These are phyloP conservation scores for Steinernema scapterisci DNA, from an alignment of 2,888 invertebrate species.

Conservation along the genomic window DNA sequence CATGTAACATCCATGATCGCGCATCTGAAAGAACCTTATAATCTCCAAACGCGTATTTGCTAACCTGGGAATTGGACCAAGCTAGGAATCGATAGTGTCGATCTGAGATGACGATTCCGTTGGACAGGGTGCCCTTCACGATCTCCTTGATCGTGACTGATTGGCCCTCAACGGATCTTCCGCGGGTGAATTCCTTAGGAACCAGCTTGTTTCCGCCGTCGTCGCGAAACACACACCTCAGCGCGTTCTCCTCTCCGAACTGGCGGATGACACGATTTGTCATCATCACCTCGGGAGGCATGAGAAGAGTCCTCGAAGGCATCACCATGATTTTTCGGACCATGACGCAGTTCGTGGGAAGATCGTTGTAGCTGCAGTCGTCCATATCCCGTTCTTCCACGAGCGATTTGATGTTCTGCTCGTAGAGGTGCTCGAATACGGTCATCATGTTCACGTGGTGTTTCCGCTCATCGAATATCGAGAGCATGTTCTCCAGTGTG, in stretches of 20 bases:
- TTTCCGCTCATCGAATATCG: slow-evolving; percentile 52
- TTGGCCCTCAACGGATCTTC: not conserved
- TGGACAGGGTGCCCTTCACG: slow-evolving; percentile 46
- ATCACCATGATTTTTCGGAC: slow-evolving; percentile 51
- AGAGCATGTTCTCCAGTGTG: slow-evolving; percentile 52
- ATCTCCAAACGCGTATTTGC: not conserved
- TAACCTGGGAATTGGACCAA: slow-evolving; percentile 65
- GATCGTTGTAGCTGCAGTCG: slow-evolving; percentile 29
- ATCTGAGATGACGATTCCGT: slow-evolving; percentile 46
- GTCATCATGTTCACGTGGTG: slow-evolving; percentile 39
- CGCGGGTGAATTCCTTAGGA: slow-evolving; percentile 41
- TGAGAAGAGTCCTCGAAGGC: slow-evolving; percentile 48
- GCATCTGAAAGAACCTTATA: slow-evolving; percentile 43
- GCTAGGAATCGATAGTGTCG: slow-evolving; percentile 58
- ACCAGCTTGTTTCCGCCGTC: slow-evolving; percentile 49
- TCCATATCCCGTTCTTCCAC: slow-evolving; percentile 23
- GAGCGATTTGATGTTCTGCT: slow-evolving; percentile 34
- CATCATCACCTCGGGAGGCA: slow-evolving; percentile 65
- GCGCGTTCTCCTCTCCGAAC: slow-evolving; percentile 58
- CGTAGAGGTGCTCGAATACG: slow-evolving; percentile 46
- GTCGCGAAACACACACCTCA: slow-evolving; percentile 55
- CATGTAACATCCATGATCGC: slow-evolving; percentile 65
- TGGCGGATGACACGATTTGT: slow-evolving; percentile 59
- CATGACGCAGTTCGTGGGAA: slow-evolving; percentile 43
- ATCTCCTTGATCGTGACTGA: slow-evolving; percentile 35